Conservation (phyloP, 2,888 invertebrate species). For the Ornithoptera priamus region DNA sequence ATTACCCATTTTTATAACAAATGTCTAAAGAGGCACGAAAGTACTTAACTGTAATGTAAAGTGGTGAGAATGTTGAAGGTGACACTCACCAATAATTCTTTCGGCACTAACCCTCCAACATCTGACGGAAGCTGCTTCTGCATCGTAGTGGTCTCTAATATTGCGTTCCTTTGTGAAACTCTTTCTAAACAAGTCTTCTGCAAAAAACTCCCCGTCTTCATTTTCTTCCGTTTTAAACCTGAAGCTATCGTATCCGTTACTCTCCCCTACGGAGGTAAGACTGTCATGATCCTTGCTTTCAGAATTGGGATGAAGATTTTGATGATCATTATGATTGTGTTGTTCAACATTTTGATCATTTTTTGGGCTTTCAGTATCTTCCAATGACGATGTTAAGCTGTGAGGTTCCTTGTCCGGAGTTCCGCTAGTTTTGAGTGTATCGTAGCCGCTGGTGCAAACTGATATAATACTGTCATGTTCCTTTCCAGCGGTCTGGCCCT, state of each 20-base stretch:
- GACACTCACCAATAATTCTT: slow-evolving; percentile 61
- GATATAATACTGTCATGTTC: slow-evolving; percentile 73
- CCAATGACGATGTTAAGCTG: slow-evolving; percentile 61
- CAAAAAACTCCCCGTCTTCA: slow-evolving; percentile 64
- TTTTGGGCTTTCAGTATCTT: slow-evolving; percentile 39
- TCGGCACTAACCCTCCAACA: slow-evolving; percentile 67
- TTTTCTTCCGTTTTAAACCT: slow-evolving; percentile 81
- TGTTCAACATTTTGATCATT: slow-evolving; percentile 28
- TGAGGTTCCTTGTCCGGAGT: slow-evolving; percentile 62
- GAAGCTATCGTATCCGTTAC: slow-evolving; percentile 89
- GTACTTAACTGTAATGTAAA: not conserved
- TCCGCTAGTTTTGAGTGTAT: slow-evolving; percentile 57
- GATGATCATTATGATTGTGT: slow-evolving; percentile 29
- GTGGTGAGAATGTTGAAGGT: too few relatives aligned
- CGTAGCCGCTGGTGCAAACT: slow-evolving; percentile 69
- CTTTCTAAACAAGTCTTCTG: slow-evolving; percentile 70
- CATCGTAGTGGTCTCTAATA: slow-evolving; percentile 50
- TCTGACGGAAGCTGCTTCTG: slow-evolving; percentile 53
- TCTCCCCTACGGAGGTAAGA: slow-evolving; percentile 85
- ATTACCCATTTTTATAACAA: not conserved
- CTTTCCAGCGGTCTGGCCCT: slow-evolving; percentile 45
- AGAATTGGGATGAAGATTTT: slow-evolving; percentile 30
- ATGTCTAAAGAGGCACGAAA: not conserved
- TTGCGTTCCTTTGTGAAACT: slow-evolving; percentile 61
- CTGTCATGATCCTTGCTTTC: slow-evolving; percentile 77